Percentiles rank a stretch among this genome's conserved stretches.
Evolutionary conservation across 2,797 vertebrate genomes (phyloP).

Genomic region (Tympanoctomys barrerae): DNA sequence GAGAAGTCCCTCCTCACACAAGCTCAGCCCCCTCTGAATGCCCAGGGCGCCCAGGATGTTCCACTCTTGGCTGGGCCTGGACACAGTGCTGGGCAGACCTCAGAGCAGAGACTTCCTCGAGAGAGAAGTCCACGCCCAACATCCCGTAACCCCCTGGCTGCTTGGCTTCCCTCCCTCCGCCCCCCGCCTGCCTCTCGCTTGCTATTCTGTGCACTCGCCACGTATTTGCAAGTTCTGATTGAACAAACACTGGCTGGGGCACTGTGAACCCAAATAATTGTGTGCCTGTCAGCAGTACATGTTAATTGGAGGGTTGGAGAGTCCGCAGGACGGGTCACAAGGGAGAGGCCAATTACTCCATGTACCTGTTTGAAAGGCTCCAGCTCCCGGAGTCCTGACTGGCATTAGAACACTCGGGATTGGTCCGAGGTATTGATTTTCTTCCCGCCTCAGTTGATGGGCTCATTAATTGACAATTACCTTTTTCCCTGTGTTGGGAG

Average conservation of each 20-base stretch:
- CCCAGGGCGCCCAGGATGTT: background rate
- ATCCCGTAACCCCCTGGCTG: conserved; percentile 50
- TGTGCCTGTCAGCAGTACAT: conserved; percentile 82
- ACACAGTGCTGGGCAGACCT: background rate
- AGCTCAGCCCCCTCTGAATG: background rate
- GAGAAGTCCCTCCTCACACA: background rate
- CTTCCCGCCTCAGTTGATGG: conserved; percentile 80
- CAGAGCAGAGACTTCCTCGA: background rate
- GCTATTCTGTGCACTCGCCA: conserved; percentile 71
- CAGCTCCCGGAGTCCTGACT: conserved; percentile 83
- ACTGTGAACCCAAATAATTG: conserved; percentile 82
- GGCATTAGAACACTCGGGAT: conserved; percentile 84
- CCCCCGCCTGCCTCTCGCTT: conserved; percentile 61
- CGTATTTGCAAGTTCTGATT: conserved; percentile 82
- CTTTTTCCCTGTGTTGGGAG: conserved; percentile 86
- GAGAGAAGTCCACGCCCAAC: background rate
- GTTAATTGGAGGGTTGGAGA: conserved; percentile 87
- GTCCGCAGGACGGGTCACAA: conserved; percentile 78
- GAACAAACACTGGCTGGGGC: conserved; percentile 81
- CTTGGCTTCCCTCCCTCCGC: conserved; percentile 23
- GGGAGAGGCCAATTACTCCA: conserved; percentile 87
- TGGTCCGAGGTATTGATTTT: conserved; percentile 88
- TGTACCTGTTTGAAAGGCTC: conserved; percentile 85
- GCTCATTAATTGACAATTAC: conserved; percentile 91
- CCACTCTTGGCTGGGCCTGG: background rate